Base-by-base conservation (phyloP, 1,140 invertebrate species). In the Calycopis cecrops region DNA sequence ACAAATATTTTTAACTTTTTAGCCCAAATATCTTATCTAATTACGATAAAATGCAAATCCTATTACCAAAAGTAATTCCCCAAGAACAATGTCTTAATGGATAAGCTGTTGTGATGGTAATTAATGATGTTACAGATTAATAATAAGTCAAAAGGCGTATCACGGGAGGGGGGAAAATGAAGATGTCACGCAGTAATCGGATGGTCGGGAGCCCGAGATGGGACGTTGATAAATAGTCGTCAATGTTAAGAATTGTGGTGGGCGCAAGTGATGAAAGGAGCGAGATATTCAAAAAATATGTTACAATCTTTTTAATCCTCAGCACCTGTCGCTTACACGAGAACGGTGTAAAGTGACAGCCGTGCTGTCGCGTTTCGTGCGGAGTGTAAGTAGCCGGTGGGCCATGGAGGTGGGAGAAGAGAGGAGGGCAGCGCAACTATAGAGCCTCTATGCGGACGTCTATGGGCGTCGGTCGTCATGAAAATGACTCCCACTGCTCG, bases 101-200 rank as follows among this genome's bases (percentile, higher is more conserved):
- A 69, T 73, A 73, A 73, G 62, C 63, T 55, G 62, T 59, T 63
- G 49, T 69, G 73, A 73, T 69, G 65, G 62, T 76, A 76, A 76
- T 73, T 76, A 73, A 76, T 76, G 73, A 76, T 63, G 58, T 56
- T 59, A 60, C 58, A 67, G 70, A 75, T 75, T 75, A 73, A 76
- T 73, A 73, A 73, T 62, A 68, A 76, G 73, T 76, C 73, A 76
- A 74, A 76, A 70, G 67, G 65, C 73, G 67, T 63, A 62, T 71
- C 66, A 71, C 65, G 63, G 74, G 73, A 28, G 50, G 56, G 54
- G 49, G 63, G 61, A 60, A 64, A 73, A 73, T 71, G 73, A 71
- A 65, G 68, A 73, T 74, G 73, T 76, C 73, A 73, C 73, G 65
- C 49, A 33, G 73, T 76, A 76, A 76, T 76, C 73, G 67, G 73